phyloP scores from a whole-genome alignment of 2,797 vertebrate species.

The Smutsia temminckii region DNA sequence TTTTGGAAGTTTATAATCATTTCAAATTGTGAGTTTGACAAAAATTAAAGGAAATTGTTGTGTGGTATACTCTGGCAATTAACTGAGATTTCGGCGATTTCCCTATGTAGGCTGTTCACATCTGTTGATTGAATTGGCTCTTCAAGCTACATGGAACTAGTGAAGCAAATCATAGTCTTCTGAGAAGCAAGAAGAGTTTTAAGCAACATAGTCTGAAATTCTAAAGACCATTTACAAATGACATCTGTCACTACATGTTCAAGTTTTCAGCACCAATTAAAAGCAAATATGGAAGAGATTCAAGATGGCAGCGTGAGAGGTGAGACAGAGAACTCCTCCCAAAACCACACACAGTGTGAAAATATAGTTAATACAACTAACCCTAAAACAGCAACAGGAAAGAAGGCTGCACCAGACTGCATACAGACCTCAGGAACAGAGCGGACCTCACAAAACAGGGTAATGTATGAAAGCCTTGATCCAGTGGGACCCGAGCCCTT shows the following conservation, averaged over 20 bases:
- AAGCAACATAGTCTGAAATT: conserved; percentile 35
- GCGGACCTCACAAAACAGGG: too few relatives aligned
- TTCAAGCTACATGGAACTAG: conserved; percentile 33
- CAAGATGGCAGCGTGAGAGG: too few relatives aligned
- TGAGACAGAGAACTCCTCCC: too few relatives aligned
- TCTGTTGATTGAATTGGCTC: conserved; percentile 43
- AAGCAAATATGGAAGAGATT: not conserved
- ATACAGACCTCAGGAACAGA: too few relatives aligned
- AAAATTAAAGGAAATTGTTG: conserved; percentile 69
- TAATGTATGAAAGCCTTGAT: too few relatives aligned
- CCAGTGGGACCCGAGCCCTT: too few relatives aligned
- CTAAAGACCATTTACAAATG: conserved; percentile 39
- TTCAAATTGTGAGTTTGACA: conserved; percentile 65
- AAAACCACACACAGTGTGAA: too few relatives aligned
- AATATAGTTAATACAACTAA: too few relatives aligned
- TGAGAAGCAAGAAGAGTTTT: conserved; percentile 40
- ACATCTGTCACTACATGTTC: not conserved
- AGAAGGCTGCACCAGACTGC: too few relatives aligned
- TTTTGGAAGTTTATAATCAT: conserved; percentile 62
- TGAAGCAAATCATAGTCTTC: conserved; percentile 41
- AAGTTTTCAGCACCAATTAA: conserved; percentile 42
- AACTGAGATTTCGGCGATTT: conserved; percentile 68
- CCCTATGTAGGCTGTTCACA: conserved; percentile 33
- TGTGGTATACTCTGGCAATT: conserved; percentile 56
- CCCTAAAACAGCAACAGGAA: too few relatives aligned